These are phyloP conservation scores for Trididemnum miniatum DNA, from an alignment of 23 tunicate species.

Conservation along the genomic window DNA sequence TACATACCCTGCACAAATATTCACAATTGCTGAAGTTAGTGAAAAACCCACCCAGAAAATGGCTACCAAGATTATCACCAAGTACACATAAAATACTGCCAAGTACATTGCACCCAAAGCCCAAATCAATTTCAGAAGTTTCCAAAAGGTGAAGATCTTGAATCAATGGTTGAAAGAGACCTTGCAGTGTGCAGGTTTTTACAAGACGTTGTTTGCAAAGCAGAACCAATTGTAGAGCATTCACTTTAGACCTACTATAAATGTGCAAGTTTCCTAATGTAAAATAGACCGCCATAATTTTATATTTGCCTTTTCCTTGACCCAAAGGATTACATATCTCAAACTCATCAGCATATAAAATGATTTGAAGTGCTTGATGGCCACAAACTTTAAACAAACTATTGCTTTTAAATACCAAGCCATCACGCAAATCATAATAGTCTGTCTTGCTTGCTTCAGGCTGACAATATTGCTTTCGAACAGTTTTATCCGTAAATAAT, in stretches of 20 bases:
- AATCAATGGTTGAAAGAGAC: constrained; percentile 33
- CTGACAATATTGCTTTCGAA: constrained; percentile 14
- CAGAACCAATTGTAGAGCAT: constrained; percentile 35
- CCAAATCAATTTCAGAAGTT: constrained; percentile 33
- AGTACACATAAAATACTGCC: constrained; percentile 23
- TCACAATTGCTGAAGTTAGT: constrained; percentile 38
- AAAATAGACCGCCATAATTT: constrained; percentile 52
- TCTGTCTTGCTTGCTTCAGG: constrained; percentile 2
- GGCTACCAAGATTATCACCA: constrained; percentile 62
- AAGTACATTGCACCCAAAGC: not conserved
- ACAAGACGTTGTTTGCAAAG: constrained; percentile 34
- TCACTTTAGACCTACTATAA: constrained; percentile 26
- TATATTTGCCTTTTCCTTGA: constrained; percentile 37
- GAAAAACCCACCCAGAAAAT: constrained; percentile 40
- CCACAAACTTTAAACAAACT: constrained; percentile 5
- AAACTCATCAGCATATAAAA: constrained; percentile 45
- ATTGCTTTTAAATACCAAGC: constrained; percentile 34
- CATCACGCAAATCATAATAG: constrained; percentile 42
- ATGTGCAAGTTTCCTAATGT: constrained; percentile 40
- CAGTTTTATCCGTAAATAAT: constrained; percentile 12
- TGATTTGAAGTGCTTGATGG: constrained; percentile 19
- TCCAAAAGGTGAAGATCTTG: constrained; percentile 32
- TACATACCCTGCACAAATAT: constrained; percentile 31
- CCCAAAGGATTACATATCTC: constrained; percentile 47
- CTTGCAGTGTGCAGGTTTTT: not conserved